Base-by-base conservation (phyloP, 2,888 invertebrate species). In the Andricus quercusramuli region DNA sequence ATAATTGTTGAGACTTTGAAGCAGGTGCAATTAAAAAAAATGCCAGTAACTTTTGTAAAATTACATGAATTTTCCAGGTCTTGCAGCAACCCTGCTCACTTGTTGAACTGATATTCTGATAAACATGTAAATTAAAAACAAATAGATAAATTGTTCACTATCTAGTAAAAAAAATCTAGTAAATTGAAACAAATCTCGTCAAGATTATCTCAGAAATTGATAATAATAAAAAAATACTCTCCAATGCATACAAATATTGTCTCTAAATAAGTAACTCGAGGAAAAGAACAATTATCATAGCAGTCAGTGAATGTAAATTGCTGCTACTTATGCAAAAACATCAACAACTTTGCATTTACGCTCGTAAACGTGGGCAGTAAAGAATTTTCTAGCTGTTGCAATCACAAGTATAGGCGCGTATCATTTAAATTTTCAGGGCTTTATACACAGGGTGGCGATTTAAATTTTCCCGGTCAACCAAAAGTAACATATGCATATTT, bases 341-440 rank as follows among this genome's bases (percentile, higher is more conserved):
- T 70, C 29, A n/a, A 70, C 47, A 70, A 29, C 29, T 51, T 70
- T 70, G 56, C 51, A 70, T 51, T 13, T 56, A 25, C 56, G 56
- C 32, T 32, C 32, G 74, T 74, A 51, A 51, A 51, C 20, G 70
- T 74, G n/a, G 74, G 37, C n/a, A 74, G n/a, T 51, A 51, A 74
- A 56, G 56, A 74, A 74, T 74, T 29, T 29, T 3, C 51, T 74
- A 13, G 15, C 62, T 62, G 15, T 62, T 20, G 32, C 51, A 70
- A 51, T n/a, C 51, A 74, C 20, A 74, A 74, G 13, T 74, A 32
- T 37, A 56, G 56, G 74, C 74, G 74, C 74, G 22, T 51, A 20
- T 74, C 56, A 74, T 74, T 74, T 17, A 32, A 74, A 74, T 56
- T 20, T 47, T 29, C 51, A 70, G 25, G 32, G 3, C n/a, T 70